Evolutionary conservation across 2,888 invertebrate genomes (phyloP), one percentile per base, ranked within the genome.

Genomic region (Epistrophe grossulariae): DNA sequence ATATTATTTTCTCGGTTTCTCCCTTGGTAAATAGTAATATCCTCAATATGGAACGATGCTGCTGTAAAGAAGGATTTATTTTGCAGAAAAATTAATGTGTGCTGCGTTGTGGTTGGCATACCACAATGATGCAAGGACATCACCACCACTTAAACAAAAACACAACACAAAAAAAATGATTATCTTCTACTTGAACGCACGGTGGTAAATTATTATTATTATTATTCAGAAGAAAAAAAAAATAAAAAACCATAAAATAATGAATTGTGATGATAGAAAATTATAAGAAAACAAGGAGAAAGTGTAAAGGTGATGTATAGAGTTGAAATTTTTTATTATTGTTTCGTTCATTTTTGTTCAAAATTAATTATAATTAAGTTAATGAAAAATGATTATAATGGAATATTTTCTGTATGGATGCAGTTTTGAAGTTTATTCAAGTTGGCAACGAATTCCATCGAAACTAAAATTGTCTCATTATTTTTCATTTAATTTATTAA

Each of bases 1-100:
- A 70, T 55, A 70, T 50, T 71, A 77, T 77, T 64, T 60, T 55
- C 40, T 68, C 19, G 45, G 38, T 35, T 19, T 68, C 57, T 60
- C 68, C 38, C 62, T 55, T 48, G 81, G 70, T 76, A 52, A 55
- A 76, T 55, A 70, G 62, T 70, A 66, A 74, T 74, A 73, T 74
- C 50, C 73, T 68, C 48, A 43, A 19, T 60, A 59, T 72, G 35
- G 60, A 15, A 70, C 55, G 55, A 55, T 24, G n/a, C 15, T 40
- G n/a, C 38, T 52, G 48, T 70, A 70, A 70, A 55, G 70, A 70
- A 70, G 38, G 43, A 50, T 50, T 35, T 78, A 48, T 50, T 24
- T 24, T 10, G 31, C 43, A 40, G 40, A 52, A 78, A 60, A 60
- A 70, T 48, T 38, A 68, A 43, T 40, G 50, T 70, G 50, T 15